These are phyloP conservation scores for Xiphophorus hellerii DNA, from an alignment of 2,113 vertebrate species.

Conservation along the genomic window DNA sequence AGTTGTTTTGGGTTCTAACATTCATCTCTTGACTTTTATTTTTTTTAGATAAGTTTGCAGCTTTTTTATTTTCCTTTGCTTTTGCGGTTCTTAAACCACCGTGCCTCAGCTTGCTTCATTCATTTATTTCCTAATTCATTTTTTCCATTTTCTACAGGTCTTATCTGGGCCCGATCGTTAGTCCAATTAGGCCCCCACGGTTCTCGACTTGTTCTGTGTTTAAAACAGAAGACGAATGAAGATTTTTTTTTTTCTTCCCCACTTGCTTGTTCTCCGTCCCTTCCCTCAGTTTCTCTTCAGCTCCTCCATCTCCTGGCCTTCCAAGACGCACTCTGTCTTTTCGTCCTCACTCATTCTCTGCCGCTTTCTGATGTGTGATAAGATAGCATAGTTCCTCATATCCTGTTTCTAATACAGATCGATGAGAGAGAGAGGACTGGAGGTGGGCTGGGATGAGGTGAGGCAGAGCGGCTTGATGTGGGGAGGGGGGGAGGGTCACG, in stretches of 20 bases:
- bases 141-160: constrained; percentile 61
- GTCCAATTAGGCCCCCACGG: constrained; percentile 66
- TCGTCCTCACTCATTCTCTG: constrained; percentile 65
- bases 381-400: constrained; percentile 80
- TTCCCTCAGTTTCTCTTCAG: constrained; percentile 34
- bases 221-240: constrained; percentile 62
- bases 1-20: constrained; percentile 38
- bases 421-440: constrained; percentile 70
- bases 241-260: constrained; percentile 19
- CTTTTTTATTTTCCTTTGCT: not conserved
- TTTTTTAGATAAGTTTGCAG: not conserved
- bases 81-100: constrained; percentile 15
- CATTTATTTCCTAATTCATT: constrained; percentile 73
- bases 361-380: constrained; percentile 71
- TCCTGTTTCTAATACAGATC: constrained; percentile 81
- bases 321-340: constrained; percentile 46
- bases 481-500: constrained; percentile 28
- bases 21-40: constrained; percentile 37
- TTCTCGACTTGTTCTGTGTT: constrained; percentile 46
- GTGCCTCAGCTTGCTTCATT: constrained; percentile 45
- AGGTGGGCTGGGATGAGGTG: constrained; percentile 61
- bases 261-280: constrained; percentile 5
- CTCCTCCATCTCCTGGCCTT: constrained; percentile 45
- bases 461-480: constrained; percentile 60
- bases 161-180: constrained; percentile 66